Evolutionary conservation across 2,113 vertebrate species (phyloP), one percentile per base, ranked within the genome.

Genomic region (Trogon surrucura): DNA sequence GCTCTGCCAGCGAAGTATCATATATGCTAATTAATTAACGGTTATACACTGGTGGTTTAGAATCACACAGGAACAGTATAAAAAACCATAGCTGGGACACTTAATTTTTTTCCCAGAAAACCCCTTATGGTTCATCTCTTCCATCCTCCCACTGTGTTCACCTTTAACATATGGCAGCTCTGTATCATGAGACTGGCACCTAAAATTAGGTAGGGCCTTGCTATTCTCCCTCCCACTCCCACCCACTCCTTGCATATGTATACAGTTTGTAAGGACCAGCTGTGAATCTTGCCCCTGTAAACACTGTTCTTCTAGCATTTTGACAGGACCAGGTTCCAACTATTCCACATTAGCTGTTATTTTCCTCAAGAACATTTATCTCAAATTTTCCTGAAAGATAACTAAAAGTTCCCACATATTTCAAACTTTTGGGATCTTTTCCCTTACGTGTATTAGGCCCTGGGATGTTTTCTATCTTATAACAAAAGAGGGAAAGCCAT

Each of bases 141-240:
- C 83, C 78, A 84, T 57, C 96, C 91, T 95, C 95, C 96, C 70
- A 96, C 95, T 30, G 3, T 6, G 25, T 94, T 95, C 95, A 95
- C 91, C 95, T 96, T 97, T 97, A 89, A 94, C 97, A 97, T 96
- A 96, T 64, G 94, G 94, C 91, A 96, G 85, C 81, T 96, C 95
- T 88, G 82, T 95, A 95, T 70, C 95, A 96, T 96, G 81, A 88
- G 94, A n/a, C 95, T 95, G 88, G 70, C 77, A 82, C 89, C 93
- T 93, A 94, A 96, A 97, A 86, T 96, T 97, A 96, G 93, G 91
- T 45, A 95, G 77, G 94, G 80, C 94, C 96, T 97, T 97, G 95
- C 95, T 97, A 93, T 93, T 82, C 93, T 94, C 85, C 96, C 80
- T 95, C 96, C 96, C 78, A 96, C 95, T 91, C 13, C 80, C 62